Base-by-base conservation (phyloP, 2,888 invertebrate genomes). In the Plagodis dolabraria region DNA sequence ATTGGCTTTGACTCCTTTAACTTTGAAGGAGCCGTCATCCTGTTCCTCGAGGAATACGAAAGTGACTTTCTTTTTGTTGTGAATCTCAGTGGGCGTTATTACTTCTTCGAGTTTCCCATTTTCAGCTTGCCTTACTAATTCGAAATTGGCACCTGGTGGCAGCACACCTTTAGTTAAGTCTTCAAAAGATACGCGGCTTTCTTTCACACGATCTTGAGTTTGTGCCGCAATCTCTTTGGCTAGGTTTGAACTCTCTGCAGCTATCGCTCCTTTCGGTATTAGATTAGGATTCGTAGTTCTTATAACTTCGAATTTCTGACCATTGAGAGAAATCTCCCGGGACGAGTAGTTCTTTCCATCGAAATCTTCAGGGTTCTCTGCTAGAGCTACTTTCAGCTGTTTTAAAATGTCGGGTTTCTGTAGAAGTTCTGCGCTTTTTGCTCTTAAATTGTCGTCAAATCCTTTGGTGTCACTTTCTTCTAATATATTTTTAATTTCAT, bases 31-130 rank as follows among this genome's bases (percentile, higher is more conserved):
- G 6, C 97, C 97, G 74, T 97, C 97, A 5, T 96, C 94, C 79
- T 97, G 97, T 79, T 97, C 97, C 83, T 97, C 97, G 9, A 97
- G 87, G 47, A 97, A 95, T 0, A 97, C 97, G 74, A 97, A 97
- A 0, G 97, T 97, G 0, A 97, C 97, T 79, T 97, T 97, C 85
- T 97, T 97, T 67, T 95, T 94, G 70, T 93, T 93, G 0, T 95
- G 94, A 34, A 95, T 78, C 12, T 86, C 94, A 35, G 93, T 93
- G 0, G 95, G 93, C 44, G 94, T 82, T 56, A 95, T 95, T 0
- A 96, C 93, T 75, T 95, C 95, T 73, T 97, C 96, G 0, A 96
- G 85, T 70, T 95, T 95, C 1, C 96, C 97, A 64, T 95, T 95
- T 47, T 94, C 95, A 12, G 95, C 94, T 54, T 97, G 96, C 75